Evolutionary conservation across 2,113 vertebrate species (phyloP).

Genomic region (Spermophilus dauricus): DNA sequence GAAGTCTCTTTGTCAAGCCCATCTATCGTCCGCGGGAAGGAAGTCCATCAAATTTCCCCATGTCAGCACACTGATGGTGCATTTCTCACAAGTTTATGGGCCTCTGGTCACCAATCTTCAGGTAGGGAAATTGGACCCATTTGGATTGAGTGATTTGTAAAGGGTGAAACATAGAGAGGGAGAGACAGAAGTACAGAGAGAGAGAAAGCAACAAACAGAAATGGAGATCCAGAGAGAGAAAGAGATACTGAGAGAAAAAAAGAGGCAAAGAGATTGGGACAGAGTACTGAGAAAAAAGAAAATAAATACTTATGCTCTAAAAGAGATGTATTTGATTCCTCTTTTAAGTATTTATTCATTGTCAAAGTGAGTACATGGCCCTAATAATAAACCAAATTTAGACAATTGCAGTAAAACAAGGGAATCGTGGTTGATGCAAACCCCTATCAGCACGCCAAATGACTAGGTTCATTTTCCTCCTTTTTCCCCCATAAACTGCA

Average conservation of each 20-base stretch:
- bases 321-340: neutral
- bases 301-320: neutral
- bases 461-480: conserved; percentile 2
- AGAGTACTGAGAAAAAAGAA: neutral
- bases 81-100: neutral
- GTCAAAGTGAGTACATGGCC: neutral
- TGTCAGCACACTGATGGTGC: neutral
- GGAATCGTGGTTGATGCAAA: neutral
- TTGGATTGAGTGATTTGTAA: neutral
- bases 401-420: conserved; percentile 11
- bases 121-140: neutral
- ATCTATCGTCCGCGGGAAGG: neutral
- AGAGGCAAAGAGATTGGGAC: neutral
- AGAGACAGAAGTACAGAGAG: neutral
- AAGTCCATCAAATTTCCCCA: neutral
- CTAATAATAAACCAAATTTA: neutral
- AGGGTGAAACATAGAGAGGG: neutral
- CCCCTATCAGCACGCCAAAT: neutral
- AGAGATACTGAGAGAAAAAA: neutral
- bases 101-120: neutral
- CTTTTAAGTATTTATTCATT: neutral
- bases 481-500: conserved; percentile 61
- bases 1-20: neutral
- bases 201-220: neutral
- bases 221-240: neutral